phyloP scores from a whole-genome alignment of 1,140 invertebrate genomes.

The Drosophila kikkawai region DNA sequence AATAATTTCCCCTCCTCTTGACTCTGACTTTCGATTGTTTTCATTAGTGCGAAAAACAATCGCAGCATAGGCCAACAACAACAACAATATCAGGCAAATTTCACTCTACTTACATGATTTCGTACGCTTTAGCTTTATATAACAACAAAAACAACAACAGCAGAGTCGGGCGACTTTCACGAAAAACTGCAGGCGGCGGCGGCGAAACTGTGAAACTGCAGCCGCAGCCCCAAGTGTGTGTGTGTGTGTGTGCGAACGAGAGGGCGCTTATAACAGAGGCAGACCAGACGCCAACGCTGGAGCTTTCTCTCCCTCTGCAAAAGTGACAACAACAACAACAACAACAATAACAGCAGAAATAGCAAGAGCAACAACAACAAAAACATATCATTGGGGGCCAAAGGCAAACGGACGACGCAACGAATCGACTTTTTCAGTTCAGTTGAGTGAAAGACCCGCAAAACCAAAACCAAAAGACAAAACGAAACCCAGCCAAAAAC shows the following conservation, averaged over 20 bases:
- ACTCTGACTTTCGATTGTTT: constrained; percentile 42
- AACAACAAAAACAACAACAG: constrained; percentile 52
- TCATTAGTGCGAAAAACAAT: constrained; percentile 52
- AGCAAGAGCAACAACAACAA: constrained; percentile 7
- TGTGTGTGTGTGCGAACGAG: constrained; percentile 12
- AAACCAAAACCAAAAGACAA: constrained; percentile 33
- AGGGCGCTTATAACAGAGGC: constrained; percentile 16
- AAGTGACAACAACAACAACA: constrained; percentile 26
- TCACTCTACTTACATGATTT: constrained; percentile 83
- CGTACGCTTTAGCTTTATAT: constrained; percentile 77
- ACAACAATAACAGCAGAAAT: constrained; percentile 6
- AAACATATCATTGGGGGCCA: constrained; percentile 19
- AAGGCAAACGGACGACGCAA: constrained; percentile 69
- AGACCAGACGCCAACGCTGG: constrained; percentile 23
- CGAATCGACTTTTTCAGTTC: constrained; percentile 43
- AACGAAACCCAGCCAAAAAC: constrained; percentile 48
- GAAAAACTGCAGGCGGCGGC: constrained; percentile 76
- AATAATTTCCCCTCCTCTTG: constrained; percentile 26
- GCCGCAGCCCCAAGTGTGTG: not conserved
- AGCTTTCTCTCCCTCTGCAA: constrained; percentile 78
- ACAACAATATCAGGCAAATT: constrained; percentile 60
- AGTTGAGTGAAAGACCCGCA: constrained; percentile 39
- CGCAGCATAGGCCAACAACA: constrained; percentile 51
- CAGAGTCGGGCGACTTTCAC: constrained; percentile 68
- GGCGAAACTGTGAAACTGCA: constrained; percentile 58